Evolutionary conservation across 2,113 vertebrate species (phyloP), one percentile per base, ranked within the genome.

Genomic region (Symphodus melops): DNA sequence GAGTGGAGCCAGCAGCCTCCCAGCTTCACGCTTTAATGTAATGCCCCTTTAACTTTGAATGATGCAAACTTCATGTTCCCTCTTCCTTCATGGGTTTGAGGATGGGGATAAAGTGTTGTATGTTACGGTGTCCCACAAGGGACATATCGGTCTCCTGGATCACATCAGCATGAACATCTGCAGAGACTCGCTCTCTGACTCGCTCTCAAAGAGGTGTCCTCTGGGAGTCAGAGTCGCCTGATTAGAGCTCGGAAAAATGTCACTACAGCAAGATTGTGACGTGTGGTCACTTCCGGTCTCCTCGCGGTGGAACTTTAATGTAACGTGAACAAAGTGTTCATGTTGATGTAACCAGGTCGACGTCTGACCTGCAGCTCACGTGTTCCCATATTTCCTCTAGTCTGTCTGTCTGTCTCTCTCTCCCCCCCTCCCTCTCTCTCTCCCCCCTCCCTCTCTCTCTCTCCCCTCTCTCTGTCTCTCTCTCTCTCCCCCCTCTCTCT

Each of bases 1-100:
- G 76, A 86, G 10, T 37, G 0, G 21, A 59, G 88, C 87, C 88
- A 86, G 17, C 3, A 44, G 37, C 59, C n/a, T n/a, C n/a, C n/a
- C 75, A 74, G 82, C 68, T 42, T 72, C 21, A 16, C n/a, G 57
- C 51, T 12, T 14, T 74, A 87, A 75, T 72, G 33, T 17, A 46
- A 42, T 56, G 58, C 20, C 70, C 64, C 79, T 76, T 89, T 85
- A 84, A 88, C 68, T 85, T 41, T 62, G 58, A 80, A 88, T 83
- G 68, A 89, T 82, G 75, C 48, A 77, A 82, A 89, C 62, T 82
- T 82, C 70, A 61, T 82, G 52, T 73, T 53, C 57, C 44, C 9
- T 75, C 58, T 68, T 67, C 51, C 1, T 53, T 14, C 44, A 68
- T n/a, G 37, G 63, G 25, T 67, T 58, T 72, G 25, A 75, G 57